Percentiles rank a stretch among this genome's conserved stretches.
Conservation (phyloP, 2,113 vertebrate genomes). For the Mustela nigripes region DNA sequence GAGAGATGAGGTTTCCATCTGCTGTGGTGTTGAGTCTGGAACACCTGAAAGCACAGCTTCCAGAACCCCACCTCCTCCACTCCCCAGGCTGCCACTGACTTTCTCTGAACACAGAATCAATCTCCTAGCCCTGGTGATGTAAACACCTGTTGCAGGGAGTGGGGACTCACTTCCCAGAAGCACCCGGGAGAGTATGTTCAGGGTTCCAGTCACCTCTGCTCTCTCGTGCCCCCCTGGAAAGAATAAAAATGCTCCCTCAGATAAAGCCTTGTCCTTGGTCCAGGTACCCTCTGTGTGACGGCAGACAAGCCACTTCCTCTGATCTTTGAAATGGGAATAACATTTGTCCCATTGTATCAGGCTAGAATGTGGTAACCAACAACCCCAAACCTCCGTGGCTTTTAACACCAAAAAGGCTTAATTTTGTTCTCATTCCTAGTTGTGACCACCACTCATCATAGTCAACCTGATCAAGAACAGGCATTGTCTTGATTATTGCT, state of each 20-base stretch:
- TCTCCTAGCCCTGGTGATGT: background rate
- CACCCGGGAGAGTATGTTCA: background rate
- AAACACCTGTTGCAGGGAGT: background rate
- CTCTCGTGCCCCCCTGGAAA: background rate
- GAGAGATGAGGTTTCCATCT: background rate
- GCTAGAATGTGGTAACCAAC: background rate
- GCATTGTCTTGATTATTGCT: background rate
- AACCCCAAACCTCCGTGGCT: background rate
- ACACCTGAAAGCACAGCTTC: background rate
- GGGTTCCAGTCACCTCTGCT: background rate
- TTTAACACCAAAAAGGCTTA: background rate
- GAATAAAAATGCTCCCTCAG: background rate
- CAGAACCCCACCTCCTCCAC: background rate
- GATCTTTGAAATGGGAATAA: background rate
- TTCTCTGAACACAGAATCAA: background rate
- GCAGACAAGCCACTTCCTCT: background rate
- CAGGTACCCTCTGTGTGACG: background rate
- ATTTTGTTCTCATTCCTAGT: background rate
- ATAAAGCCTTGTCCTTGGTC: background rate
- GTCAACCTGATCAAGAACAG: background rate
- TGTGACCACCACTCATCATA: accelerated
- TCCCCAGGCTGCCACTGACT: background rate
- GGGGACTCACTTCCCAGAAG: background rate
- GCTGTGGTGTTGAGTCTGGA: background rate
- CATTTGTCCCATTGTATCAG: background rate